Percentiles rank a stretch among this genome's conserved stretches.
Evolutionary conservation across 2,113 vertebrate genomes (phyloP).

Genomic region (Rhineura floridana): DNA sequence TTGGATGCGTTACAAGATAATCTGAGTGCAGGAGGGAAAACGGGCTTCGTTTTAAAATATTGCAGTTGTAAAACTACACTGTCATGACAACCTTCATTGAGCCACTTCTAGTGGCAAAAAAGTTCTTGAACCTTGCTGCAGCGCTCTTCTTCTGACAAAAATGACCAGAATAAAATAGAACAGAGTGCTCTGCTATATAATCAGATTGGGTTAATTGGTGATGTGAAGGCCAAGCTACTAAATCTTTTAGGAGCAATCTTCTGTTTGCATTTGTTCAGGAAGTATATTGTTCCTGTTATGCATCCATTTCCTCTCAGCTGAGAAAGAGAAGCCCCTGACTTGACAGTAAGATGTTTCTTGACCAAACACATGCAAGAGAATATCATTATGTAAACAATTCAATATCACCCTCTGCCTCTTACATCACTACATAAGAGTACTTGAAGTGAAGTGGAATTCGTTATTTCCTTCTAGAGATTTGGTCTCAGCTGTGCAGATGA

Average conservation of each 20-base stretch:
- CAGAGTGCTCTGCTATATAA: neutral
- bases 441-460: neutral
- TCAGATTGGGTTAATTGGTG: neutral
- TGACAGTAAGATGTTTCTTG: neutral
- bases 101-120: neutral
- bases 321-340: neutral
- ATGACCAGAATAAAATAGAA: neutral
- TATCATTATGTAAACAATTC: neutral
- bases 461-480: neutral
- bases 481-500: neutral
- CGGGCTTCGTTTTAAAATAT: neutral
- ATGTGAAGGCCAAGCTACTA: neutral
- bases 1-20: constrained; percentile 10
- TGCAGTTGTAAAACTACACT: neutral
- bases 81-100: constrained; percentile 9
- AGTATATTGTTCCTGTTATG: neutral
- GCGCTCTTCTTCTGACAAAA: neutral
- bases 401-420: neutral
- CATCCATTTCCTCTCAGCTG: neutral
- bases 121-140: neutral
- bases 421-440: neutral
- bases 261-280: neutral
- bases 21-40: neutral
- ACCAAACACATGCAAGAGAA: neutral
- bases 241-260: neutral